These are phyloP conservation scores for Sphaeramia orbicularis DNA, from an alignment of 2,797 vertebrate species.

Conservation along the genomic window DNA sequence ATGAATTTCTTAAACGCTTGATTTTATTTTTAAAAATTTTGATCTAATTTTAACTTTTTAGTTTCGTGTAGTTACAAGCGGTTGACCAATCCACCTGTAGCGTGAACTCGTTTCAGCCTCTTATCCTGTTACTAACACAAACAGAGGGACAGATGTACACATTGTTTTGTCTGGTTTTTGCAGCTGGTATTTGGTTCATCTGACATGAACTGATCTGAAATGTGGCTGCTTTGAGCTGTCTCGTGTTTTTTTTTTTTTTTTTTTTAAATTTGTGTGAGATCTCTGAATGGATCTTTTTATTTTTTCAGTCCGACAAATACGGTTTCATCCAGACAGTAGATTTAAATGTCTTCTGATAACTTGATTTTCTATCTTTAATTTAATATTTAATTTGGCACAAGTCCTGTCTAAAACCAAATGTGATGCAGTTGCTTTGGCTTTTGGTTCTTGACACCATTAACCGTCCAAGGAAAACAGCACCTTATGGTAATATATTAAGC, in stretches of 20 bases:
- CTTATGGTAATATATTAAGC: constrained; percentile 47
- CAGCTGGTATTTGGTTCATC: constrained; percentile 10
- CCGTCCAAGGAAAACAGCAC: constrained; percentile 58
- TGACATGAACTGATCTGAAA: constrained; percentile 9
- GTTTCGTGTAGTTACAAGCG: background rate
- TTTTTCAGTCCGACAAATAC: too few species aligned
- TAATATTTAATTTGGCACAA: background rate
- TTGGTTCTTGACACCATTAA: constrained; percentile 5
- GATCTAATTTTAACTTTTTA: background rate
- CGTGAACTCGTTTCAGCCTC: constrained; percentile 23
- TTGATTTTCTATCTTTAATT: background rate
- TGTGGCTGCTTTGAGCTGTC: constrained; percentile 1
- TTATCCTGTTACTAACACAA: constrained; percentile 26
- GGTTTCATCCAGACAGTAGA: too few species aligned
- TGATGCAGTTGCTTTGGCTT: background rate
- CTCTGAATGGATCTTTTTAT: too few species aligned
- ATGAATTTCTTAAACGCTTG: too few species aligned
- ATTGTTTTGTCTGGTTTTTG: too few species aligned
- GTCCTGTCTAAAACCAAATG: constrained; percentile 15
- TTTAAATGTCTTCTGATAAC: too few species aligned
- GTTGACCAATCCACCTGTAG: background rate
- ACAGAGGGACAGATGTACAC: constrained; percentile 30
- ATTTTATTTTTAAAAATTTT: too few species aligned
- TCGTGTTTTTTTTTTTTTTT: too few species aligned
- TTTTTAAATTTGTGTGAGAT: too few species aligned